Base-by-base conservation (phyloP, 2,113 vertebrate species). In the Austrofundulus limnaeus region DNA sequence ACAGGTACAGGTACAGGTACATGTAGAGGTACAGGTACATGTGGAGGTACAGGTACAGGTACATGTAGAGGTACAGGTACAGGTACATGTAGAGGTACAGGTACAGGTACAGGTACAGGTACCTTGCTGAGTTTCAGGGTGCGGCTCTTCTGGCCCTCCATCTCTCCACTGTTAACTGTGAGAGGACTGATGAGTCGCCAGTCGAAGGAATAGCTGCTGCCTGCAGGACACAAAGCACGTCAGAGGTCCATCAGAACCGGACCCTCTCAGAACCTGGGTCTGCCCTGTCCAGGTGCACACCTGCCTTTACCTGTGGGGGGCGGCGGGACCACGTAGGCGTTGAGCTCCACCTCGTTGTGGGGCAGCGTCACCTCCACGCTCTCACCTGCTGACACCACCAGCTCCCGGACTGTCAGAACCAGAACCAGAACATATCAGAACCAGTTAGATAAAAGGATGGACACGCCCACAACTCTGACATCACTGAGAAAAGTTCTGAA, bases 131-230 rank as follows among this genome's bases (percentile, higher is more conserved):
- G 92, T 60, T 93, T 98, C 14, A 98, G 94, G 0, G 91, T 91
- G 75, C 81, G 86, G 45, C 91, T 94, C 84, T 93, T 91, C 47
- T 97, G 90, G 47, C 94, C 95, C 86, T 94, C 97, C 95, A 98
- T 95, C 85, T 94, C 95, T 42, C 96, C 97, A 59, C 95, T 93
- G 88, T 95, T 97, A 87, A 98, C 95, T 85, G 89, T 94, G 49
- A 95, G 96, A 81, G 97, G 96, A 50, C 95, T 98, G 69, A 92
- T 98, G 84, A 99, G 78, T 37, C 90, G 91, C 97, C 97, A 99
- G 64, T 96, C 92, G 73, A 95, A 98, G 54, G 67, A 86, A 84
- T 98, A 99, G 81, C 78, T 88, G 31, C 87, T 92, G 80, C 92
- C 97, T 98, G 85, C 66, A 67, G 54, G 25, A 14, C 7, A 19